A percentile compares a stretch with the other conserved stretches of the same genome.
Conservation (phyloP, 2,113 vertebrate genomes). For the Trochalopteron elliotii region DNA sequence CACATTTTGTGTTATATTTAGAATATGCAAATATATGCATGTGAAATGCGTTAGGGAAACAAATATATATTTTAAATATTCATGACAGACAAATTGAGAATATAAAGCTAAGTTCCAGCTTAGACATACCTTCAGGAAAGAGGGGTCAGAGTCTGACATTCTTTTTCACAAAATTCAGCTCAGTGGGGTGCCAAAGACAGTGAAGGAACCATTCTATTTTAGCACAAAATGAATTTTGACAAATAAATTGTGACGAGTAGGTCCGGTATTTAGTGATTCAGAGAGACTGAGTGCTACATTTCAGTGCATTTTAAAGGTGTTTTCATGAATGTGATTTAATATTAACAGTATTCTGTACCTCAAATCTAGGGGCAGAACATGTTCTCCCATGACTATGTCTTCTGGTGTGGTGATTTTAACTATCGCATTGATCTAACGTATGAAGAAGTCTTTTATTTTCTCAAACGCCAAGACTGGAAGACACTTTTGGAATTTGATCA, state of each 20-base stretch:
- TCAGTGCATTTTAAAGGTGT: neutral
- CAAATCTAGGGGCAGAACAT: slow-evolving; percentile 69
- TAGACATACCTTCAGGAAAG: neutral
- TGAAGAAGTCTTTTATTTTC: slow-evolving; percentile 81
- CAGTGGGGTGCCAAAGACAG: neutral
- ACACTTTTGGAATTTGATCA: slow-evolving; percentile 80
- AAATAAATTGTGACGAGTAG: neutral
- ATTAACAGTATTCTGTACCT: neutral
- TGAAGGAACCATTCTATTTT: neutral
- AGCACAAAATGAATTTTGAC: neutral
- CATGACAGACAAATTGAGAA: neutral
- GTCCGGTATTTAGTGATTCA: neutral
- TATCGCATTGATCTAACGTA: slow-evolving; percentile 81
- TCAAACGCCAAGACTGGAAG: slow-evolving; percentile 82
- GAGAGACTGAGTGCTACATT: neutral
- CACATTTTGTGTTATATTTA: neutral
- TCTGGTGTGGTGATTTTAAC: slow-evolving; percentile 85
- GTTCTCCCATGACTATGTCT: slow-evolving; percentile 83
- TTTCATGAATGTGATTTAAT: neutral
- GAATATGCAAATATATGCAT: neutral
- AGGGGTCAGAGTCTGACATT: neutral
- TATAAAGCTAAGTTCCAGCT: neutral
- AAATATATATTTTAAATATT: neutral
- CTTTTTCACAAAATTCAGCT: neutral
- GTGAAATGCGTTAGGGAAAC: neutral